Evolutionary conservation across 2,113 vertebrate species (phyloP).

Genomic region (Saimiri boliviensis): DNA sequence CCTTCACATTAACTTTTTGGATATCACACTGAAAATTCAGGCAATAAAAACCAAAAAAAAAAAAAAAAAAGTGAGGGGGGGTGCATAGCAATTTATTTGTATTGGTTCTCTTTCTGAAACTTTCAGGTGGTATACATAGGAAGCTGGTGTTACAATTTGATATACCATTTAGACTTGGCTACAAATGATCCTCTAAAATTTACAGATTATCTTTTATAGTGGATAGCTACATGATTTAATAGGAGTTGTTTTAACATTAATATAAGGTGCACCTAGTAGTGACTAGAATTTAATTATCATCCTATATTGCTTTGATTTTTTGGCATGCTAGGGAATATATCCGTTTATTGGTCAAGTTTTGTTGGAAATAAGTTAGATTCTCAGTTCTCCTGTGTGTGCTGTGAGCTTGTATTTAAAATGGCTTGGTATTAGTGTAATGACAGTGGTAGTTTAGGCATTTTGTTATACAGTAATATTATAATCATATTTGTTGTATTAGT

Average conservation of each 20-base stretch:
- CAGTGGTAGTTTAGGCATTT: background rate
- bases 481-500: background rate
- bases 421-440: background rate
- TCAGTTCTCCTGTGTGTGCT: background rate
- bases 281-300: slow-evolving; percentile 35
- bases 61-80: background rate
- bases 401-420: background rate
- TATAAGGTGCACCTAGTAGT: slow-evolving; percentile 20
- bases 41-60: background rate
- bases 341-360: background rate
- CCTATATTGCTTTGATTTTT: slow-evolving; percentile 50
- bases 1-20: background rate
- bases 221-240: slow-evolving; percentile 23
- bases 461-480: background rate
- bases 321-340: background rate
- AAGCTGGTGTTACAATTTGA: background rate
- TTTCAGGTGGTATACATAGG: background rate
- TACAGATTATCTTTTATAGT: background rate
- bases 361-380: background rate
- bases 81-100: background rate
- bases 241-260: slow-evolving; percentile 19
- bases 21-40: background rate
- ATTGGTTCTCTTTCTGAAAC: background rate
- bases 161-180: background rate
- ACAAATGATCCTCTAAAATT: background rate